phyloP scores from a whole-genome alignment of 2,888 invertebrate genomes.

The Thecocarcelia acutangulata region DNA sequence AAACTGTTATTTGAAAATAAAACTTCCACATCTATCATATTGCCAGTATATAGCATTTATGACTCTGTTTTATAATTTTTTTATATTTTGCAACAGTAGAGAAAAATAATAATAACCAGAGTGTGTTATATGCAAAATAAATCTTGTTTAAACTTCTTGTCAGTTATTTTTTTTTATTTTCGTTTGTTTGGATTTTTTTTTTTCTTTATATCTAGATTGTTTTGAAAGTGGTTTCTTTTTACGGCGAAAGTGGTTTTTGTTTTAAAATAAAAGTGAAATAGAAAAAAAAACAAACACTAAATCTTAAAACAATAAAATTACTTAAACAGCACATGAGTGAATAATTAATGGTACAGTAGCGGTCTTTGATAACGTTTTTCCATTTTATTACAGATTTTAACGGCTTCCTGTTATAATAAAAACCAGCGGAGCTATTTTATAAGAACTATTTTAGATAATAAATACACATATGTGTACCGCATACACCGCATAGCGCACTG shows the following conservation, averaged over 20 bases:
- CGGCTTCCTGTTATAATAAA: constrained; percentile 62
- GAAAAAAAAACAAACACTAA: constrained; percentile 18
- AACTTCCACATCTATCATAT: constrained; percentile 48
- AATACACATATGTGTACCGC: too few species aligned
- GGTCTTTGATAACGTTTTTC: constrained; percentile 17
- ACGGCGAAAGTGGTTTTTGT: constrained; percentile 65
- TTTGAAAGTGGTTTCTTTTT: constrained; percentile 64
- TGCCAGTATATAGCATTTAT: constrained; percentile 43
- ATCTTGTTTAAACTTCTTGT: constrained; percentile 55
- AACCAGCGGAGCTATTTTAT: constrained; percentile 45
- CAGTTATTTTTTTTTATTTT: constrained; percentile 9
- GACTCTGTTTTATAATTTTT: not conserved
- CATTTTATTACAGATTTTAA: constrained; percentile 54
- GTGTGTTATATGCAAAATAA: constrained; percentile 61
- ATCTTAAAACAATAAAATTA: constrained; percentile 45
- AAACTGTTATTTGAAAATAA: constrained; percentile 37
- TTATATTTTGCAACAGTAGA: constrained; percentile 22
- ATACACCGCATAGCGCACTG: too few species aligned
- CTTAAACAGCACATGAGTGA: constrained; percentile 22
- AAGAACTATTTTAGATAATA: constrained; percentile 6
- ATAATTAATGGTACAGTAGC: constrained; percentile 27
- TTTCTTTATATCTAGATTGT: constrained; percentile 58
- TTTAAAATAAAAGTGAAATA: constrained; percentile 53
- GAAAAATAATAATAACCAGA: constrained; percentile 14
- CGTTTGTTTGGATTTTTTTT: constrained; percentile 9